A percentile compares a stretch with the other conserved stretches of the same genome.
phyloP scores from a whole-genome alignment of 1,140 invertebrate species.

The Drosophila erecta region DNA sequence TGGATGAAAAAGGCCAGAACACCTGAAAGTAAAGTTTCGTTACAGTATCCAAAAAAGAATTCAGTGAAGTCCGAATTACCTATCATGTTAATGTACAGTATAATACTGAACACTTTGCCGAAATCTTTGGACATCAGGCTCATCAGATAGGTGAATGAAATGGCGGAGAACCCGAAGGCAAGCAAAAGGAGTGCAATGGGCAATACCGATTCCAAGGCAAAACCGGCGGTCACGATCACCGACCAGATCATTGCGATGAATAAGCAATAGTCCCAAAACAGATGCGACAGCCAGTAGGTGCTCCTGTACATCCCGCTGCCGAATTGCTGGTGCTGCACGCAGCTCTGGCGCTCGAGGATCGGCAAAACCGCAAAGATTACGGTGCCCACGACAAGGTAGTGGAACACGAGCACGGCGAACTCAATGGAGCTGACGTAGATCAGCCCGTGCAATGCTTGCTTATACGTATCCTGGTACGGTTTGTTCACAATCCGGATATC shows the following conservation, averaged over 20 bases:
- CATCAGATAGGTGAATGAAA: slow-evolving; percentile 40
- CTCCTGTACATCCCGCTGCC: slow-evolving; percentile 89
- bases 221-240: slow-evolving; percentile 75
- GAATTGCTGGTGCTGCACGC: slow-evolving; percentile 86
- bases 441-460: slow-evolving; percentile 19
- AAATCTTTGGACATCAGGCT: slow-evolving; percentile 8
- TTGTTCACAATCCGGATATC: slow-evolving; percentile 42
- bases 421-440: slow-evolving; percentile 85
- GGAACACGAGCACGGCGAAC: slow-evolving; percentile 86
- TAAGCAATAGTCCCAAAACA: slow-evolving; percentile 87
- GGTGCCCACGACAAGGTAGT: slow-evolving; percentile 75
- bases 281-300: slow-evolving; percentile 89
- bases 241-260: slow-evolving; percentile 3
- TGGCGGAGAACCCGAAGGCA: slow-evolving; percentile 25
- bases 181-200: neutral
- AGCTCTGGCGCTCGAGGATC: slow-evolving; percentile 86
- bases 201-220: fast-evolving
- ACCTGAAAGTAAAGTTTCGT: slow-evolving; percentile 4
- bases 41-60: neutral
- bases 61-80: neutral
- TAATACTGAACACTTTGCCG: slow-evolving; percentile 4
- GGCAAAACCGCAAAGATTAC: slow-evolving; percentile 90
- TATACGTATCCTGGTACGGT: neutral
- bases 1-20: slow-evolving; percentile 10
- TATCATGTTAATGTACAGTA: slow-evolving; percentile 37